Base-by-base conservation (phyloP, 2,888 invertebrate species). In the Rutpela maculata region DNA sequence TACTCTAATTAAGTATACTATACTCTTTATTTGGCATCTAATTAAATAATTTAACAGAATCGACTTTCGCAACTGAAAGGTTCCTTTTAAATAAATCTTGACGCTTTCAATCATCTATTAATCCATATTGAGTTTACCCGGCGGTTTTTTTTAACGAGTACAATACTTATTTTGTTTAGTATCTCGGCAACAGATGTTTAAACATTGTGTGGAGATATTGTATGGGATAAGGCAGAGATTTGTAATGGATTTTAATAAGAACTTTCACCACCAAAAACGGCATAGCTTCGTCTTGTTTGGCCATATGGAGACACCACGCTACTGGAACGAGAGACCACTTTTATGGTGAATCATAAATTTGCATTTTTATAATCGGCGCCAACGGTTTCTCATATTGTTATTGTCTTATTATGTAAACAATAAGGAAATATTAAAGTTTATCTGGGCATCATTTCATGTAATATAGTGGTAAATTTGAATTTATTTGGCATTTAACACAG, bases 201-300 rank as follows among this genome's bases (percentile, higher is more conserved):
- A 60, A 60, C 19, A 70, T 70, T 56, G 68, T 55, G 17, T 17
- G 1, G n/a, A 26, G 60, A 60, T 60, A 70, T 70, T 18, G 19
- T 22, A 19, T 6, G 18, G 38, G 43, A 70, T 62, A 70, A 56
- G 43, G 35, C 70, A 68, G 43, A 60, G 65, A 18, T 68, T 69
- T 68, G 69, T 75, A 76, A 75, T 79, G 79, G 74, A 70, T 77
- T 77, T 77, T 60, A 79, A 75, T 68, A 75, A 69, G 70, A 77
- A 82, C 83, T 84, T 84, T 84, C 84, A 83, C 84, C 76, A 75
- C 82, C 84, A 82, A 83, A 84, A 84, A 83, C 77, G 83, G 83
- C 62, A 60, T 69, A 77, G 67, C 71, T 81, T 82, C 81, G 83
- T 81, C 82, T 80, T 81, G 82, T 81, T 79, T 76, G 60, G 66